Percentiles rank a stretch among this genome's conserved stretches.
Evolutionary conservation across 35 echinoderm and acorn worm species (phyloP).

Genomic region (Anneissia japonica): DNA sequence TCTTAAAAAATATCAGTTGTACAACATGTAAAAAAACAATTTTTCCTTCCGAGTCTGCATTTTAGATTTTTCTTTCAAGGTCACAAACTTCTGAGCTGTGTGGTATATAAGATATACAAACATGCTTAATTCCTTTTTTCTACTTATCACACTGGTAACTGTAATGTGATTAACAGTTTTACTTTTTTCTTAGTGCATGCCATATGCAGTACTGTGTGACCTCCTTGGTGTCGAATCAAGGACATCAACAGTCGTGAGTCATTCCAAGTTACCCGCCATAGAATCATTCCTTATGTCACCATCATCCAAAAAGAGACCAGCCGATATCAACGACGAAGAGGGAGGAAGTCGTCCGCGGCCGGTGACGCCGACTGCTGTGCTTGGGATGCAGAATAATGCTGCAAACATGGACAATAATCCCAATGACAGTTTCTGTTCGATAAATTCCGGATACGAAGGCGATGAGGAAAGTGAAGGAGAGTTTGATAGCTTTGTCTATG

Average conservation of each 20-base stretch:
- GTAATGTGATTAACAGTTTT: not conserved
- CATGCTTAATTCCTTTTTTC: no score
- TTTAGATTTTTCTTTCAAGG: no score
- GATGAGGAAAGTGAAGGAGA: slow-evolving; percentile 18
- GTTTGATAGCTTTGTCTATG: not conserved
- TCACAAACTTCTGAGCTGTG: no score
- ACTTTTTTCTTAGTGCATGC: not conserved
- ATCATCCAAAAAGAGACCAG: not conserved
- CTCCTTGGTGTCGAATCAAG: not conserved
- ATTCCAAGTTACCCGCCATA: not conserved
- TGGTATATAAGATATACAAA: no score
- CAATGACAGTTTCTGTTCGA: slow-evolving; percentile 6
- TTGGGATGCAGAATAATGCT: not conserved
- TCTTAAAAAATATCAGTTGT: no score
- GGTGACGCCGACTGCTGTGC: not conserved
- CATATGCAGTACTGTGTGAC: not conserved
- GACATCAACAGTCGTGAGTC: not conserved
- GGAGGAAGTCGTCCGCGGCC: not conserved
- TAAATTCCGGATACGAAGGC: not conserved
- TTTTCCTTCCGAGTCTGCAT: no score
- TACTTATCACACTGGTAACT: no score
- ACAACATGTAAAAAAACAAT: no score
- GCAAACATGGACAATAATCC: not conserved
- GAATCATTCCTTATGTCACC: not conserved
- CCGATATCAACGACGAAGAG: not conserved